Base-by-base conservation (phyloP, 2,797 vertebrate species). In the Phrynocephalus guinanensis region DNA sequence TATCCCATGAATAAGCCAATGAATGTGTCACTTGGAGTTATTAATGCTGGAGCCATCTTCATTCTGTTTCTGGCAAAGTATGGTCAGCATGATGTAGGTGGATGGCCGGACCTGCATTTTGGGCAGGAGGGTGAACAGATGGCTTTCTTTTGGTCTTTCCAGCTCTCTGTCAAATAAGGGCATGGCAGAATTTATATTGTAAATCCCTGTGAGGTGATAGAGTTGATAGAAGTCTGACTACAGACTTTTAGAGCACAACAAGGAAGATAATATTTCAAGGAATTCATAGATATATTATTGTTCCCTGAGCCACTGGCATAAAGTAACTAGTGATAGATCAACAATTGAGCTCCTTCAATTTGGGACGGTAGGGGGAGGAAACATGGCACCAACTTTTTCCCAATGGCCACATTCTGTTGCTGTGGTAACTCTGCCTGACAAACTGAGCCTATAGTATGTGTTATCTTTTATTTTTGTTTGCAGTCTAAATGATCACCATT, bases 121-220 rank as follows among this genome's bases (percentile, higher is more conserved):
- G 38, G 82, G 67, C 67, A 79, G 82, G 82, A 79, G 76, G 38
- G 30, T 79, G 26, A 84, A 88, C 87, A 88, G 76, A 88, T 84
- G 82, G 82, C 67, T 88, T 79, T 71, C 82, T 72, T 70, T 50
- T 52, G 50, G 79, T 11, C 66, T 52, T 83, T 87, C 86, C 75
- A 87, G 68, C 3, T 77, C 26, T 78, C 7, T 66, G 68, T 72
- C 75, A 71, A 79, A 84, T 56, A 60, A 77, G 44, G 63, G 44
- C 67, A 86, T 38, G 48, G 30, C 24, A 28, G 28, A 67, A 33
- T 75, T 75, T 76, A 82, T 76, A 68, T 48, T 52, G 24, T 52
- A 44, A 33, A 52, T 80, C 26, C 77, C 10, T 76, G n/a, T 79
- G 22, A 48, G 38, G 76, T 48, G 72, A 28, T 78, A 30, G 33